Percentiles rank a stretch among this genome's conserved stretches.
Evolutionary conservation across 2,888 invertebrate genomes (phyloP).

Genomic region (Drosophila fungiperda): DNA sequence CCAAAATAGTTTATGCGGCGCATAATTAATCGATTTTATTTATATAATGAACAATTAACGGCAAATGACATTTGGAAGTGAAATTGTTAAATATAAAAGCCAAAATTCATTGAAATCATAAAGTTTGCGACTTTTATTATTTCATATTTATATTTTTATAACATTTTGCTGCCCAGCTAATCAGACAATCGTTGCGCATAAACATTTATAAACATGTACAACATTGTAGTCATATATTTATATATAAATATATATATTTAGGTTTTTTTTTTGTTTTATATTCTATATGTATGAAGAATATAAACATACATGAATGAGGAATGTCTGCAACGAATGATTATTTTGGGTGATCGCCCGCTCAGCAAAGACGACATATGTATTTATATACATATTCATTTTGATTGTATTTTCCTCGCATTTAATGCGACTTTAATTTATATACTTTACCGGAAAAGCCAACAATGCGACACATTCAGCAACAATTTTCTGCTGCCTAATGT

Average conservation of each 20-base stretch:
- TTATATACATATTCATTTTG: slow-evolving; percentile 5
- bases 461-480: slow-evolving; percentile 23
- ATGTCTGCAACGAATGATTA: slow-evolving; percentile 47
- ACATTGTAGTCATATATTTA: slow-evolving; percentile 5
- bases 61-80: neutral
- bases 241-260: neutral
- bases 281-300: neutral
- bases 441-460: slow-evolving; percentile 25
- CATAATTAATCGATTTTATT: neutral
- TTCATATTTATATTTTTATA: neutral
- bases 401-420: slow-evolving; percentile 53
- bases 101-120: neutral
- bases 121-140: neutral
- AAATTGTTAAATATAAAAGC: neutral
- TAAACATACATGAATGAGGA: slow-evolving; percentile 35
- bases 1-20: slow-evolving; percentile 12
- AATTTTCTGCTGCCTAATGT: slow-evolving; percentile 54
- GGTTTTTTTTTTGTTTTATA: neutral
- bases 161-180: neutral
- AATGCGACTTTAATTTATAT: slow-evolving; percentile 47
- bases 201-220: slow-evolving; percentile 4
- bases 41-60: neutral
- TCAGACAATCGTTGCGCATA: slow-evolving; percentile 14
- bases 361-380: slow-evolving; percentile 51
- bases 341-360: slow-evolving; percentile 58